phyloP scores from a whole-genome alignment of 2,888 invertebrate species.

The Steinernema hermaphroditum region DNA sequence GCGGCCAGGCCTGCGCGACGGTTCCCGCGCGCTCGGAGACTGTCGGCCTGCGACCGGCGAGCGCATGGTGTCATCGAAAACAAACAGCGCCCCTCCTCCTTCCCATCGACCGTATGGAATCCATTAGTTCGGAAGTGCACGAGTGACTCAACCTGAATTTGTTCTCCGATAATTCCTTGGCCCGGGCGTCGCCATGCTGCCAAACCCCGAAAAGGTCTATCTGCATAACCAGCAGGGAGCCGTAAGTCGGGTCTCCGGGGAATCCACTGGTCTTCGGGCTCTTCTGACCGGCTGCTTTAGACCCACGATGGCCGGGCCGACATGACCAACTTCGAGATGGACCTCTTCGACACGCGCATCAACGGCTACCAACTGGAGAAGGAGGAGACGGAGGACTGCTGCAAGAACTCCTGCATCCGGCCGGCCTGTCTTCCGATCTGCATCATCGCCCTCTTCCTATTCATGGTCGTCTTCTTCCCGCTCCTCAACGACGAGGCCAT shows the following conservation, averaged over 20 bases:
- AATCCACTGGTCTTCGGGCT: not conserved
- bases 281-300: conserved; percentile 40
- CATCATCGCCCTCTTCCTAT: conserved; percentile 78
- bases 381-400: conserved; percentile 48
- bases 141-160: not conserved
- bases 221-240: conserved; percentile 7
- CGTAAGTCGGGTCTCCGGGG: conserved; percentile 1
- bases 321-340: conserved; percentile 65
- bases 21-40: too few relatives aligned
- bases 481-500: conserved; percentile 47
- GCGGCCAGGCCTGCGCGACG: too few relatives aligned
- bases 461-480: conserved; percentile 73
- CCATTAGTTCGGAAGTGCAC: not conserved
- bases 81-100: not conserved
- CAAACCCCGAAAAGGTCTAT: not conserved
- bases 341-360: conserved; percentile 61
- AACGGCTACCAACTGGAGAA: conserved; percentile 44
- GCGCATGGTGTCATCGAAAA: too few relatives aligned
- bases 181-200: not conserved
- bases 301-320: conserved; percentile 64
- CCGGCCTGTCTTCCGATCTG: conserved; percentile 84
- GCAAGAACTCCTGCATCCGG: conserved; percentile 59
- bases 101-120: conserved; percentile 1
- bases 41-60: too few relatives aligned
- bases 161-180: not conserved